These are phyloP conservation scores for Phrynocephalus forsythii DNA, from an alignment of 2,797 vertebrate species.

Conservation along the genomic window DNA sequence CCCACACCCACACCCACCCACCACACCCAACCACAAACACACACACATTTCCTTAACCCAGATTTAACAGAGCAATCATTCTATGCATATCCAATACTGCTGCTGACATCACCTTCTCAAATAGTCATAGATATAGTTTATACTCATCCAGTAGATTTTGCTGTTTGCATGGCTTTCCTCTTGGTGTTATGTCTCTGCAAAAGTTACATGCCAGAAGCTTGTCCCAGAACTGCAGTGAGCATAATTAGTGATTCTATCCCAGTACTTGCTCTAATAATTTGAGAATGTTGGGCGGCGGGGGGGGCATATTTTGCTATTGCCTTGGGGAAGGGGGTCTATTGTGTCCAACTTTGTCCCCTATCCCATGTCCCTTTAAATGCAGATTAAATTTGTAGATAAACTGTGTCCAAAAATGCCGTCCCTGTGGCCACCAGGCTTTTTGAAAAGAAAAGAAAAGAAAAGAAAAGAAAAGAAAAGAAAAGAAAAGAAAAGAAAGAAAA, in stretches of 20 bases:
- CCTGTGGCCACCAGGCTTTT: no score
- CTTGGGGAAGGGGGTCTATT: background rate
- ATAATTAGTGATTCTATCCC: rapidly evolving
- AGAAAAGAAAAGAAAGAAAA: no score
- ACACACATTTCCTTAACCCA: rapidly evolving
- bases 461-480: no score
- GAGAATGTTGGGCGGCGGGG: no score
- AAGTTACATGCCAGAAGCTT: background rate
- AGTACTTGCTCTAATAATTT: background rate
- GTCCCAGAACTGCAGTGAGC: background rate
- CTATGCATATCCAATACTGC: background rate
- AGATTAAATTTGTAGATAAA: no score
- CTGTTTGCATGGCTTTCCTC: background rate
- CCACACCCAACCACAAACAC: no score
- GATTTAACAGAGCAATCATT: background rate
- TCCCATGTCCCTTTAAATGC: no score
- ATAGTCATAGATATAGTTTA: background rate
- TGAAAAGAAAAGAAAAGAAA: no score
- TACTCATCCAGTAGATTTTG: background rate
- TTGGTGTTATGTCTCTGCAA: background rate
- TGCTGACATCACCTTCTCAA: background rate
- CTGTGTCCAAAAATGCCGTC: no score
- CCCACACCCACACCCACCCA: no score
- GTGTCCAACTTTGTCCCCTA: background rate
- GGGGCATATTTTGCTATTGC: background rate